phyloP scores from a whole-genome alignment of 2,113 vertebrate species.

The Candoia aspera region DNA sequence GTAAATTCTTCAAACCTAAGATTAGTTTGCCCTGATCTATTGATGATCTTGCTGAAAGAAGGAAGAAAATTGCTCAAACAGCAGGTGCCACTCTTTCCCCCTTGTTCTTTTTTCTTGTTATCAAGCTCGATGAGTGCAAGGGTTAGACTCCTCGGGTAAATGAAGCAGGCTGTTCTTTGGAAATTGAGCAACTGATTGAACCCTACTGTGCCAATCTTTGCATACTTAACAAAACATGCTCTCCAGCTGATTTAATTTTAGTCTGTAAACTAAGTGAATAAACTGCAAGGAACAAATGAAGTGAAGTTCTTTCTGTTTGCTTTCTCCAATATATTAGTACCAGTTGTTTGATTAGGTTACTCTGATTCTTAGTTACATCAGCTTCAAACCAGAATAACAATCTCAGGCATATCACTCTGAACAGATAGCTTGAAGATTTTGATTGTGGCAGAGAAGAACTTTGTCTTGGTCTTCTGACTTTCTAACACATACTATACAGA shows the following conservation, averaged over 20 bases:
- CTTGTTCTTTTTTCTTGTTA: background rate
- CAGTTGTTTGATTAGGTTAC: background rate
- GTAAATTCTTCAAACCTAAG: background rate
- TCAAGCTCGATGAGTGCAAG: background rate
- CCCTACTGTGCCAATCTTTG: background rate
- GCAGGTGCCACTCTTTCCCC: conserved; percentile 9
- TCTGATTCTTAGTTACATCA: no score
- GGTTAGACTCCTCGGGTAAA: conserved; percentile 23
- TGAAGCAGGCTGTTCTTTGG: conserved; percentile 24
- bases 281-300: background rate
- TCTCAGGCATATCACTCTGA: background rate
- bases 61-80: conserved; percentile 16
- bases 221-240: conserved; percentile 14
- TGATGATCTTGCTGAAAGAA: background rate
- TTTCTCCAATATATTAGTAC: background rate
- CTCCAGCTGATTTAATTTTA: background rate
- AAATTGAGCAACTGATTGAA: background rate
- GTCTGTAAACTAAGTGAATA: background rate
- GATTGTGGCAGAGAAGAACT: background rate
- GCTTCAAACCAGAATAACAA: no score
- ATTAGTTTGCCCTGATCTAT: background rate
- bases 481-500: background rate
- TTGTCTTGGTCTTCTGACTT: background rate
- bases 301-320: background rate
- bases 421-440: background rate